Evolutionary conservation across 2,888 invertebrate genomes (phyloP).

Genomic region (Drosophila formosana): DNA sequence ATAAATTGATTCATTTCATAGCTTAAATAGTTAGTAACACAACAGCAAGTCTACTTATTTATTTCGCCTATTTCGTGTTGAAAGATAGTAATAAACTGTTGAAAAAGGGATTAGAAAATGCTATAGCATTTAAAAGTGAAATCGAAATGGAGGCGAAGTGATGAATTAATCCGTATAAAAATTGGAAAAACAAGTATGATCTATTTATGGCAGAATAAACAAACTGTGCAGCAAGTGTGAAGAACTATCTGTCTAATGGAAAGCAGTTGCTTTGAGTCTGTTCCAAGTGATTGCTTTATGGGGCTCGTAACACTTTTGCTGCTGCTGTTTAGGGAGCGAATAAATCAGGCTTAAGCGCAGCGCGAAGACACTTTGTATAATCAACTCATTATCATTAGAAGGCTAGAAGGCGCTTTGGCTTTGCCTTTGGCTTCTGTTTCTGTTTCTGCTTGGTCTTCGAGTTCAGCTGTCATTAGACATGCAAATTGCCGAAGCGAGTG

Average conservation of each 20-base stretch:
- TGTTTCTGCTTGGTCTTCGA: no score
- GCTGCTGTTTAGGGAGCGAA: neutral
- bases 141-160: no score
- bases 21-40: no score
- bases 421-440: no score
- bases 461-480: constrained; percentile 62
- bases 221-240: neutral
- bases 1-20: no score
- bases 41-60: no score
- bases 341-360: constrained; percentile 12
- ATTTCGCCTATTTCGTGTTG: no score
- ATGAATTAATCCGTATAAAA: no score
- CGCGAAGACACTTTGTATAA: constrained; percentile 50
- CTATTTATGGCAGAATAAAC: neutral
- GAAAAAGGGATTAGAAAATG: no score
- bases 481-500: constrained; percentile 56
- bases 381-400: constrained; percentile 74
- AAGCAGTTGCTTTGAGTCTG: neutral
- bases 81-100: no score
- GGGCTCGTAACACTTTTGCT: constrained; percentile 11
- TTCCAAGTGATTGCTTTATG: constrained; percentile 2
- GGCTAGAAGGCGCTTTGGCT: constrained; percentile 36
- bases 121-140: no score
- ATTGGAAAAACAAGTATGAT: neutral
- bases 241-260: constrained; percentile 3